phyloP scores from a whole-genome alignment of 2,888 invertebrate species.

The Coremacera marginata region DNA sequence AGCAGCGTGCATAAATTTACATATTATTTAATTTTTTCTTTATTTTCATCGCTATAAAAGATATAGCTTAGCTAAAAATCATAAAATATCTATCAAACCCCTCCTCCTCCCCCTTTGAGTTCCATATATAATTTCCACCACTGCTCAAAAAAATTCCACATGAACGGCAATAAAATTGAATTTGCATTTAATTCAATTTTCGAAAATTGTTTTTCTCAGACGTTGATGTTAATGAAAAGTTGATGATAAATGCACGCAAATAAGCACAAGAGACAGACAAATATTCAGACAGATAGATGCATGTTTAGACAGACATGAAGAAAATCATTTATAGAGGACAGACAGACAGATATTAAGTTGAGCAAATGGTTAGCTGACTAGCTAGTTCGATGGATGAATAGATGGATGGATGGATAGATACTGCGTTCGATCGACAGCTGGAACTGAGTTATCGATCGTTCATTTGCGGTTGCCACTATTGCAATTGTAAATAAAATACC shows the following conservation, averaged over 20 bases:
- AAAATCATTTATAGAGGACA: background rate
- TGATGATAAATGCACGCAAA: conserved; percentile 18
- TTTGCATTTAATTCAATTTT: conserved; percentile 10
- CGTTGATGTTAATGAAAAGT: background rate
- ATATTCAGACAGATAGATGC: background rate
- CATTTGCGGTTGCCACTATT: background rate
- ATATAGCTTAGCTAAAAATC: no score
- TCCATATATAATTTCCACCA: no score
- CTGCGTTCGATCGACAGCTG: background rate
- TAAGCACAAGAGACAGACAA: background rate
- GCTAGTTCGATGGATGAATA: background rate
- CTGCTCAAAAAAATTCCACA: background rate
- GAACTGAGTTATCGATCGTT: background rate
- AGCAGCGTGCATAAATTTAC: no score
- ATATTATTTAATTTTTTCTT: no score
- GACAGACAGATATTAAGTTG: background rate
- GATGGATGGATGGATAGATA: background rate
- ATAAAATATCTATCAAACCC: no score
- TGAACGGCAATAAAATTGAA: background rate
- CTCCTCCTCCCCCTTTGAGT: no score
- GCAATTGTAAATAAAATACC: background rate
- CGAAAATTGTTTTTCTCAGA: background rate
- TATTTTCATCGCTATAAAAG: no score
- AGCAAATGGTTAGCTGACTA: background rate
- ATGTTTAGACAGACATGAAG: background rate